Evolutionary conservation across 2,888 invertebrate genomes (phyloP).

Genomic region (Mythimna pallens): DNA sequence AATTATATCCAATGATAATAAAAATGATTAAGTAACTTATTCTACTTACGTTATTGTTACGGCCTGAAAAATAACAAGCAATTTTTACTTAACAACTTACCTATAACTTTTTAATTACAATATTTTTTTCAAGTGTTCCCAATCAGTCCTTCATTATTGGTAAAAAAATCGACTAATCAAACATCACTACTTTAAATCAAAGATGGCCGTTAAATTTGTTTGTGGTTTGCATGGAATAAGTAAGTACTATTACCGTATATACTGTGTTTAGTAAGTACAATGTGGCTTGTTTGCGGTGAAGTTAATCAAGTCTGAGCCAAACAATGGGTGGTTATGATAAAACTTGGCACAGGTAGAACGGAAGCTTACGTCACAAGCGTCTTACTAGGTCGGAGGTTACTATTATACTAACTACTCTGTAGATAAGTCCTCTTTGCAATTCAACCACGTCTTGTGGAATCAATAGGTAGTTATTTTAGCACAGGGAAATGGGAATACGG

Average conservation of each 20-base stretch:
- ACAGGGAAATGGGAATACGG: constrained; percentile 19
- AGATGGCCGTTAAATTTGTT: constrained; percentile 28
- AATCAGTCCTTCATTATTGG: not conserved
- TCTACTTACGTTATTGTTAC: not conserved
- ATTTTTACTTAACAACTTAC: not conserved
- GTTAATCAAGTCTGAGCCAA: constrained; percentile 20
- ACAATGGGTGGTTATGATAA: constrained; percentile 45
- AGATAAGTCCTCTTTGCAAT: constrained; percentile 41
- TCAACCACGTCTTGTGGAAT: constrained; percentile 28
- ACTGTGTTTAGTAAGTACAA: not conserved
- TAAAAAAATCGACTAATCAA: constrained; percentile 30
- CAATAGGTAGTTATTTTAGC: constrained; percentile 42
- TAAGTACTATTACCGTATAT: not conserved
- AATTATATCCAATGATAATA: constrained; percentile 37
- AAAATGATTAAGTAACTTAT: not conserved
- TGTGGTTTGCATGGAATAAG: constrained; percentile 6
- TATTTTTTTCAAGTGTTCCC: not conserved
- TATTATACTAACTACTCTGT: constrained; percentile 8
- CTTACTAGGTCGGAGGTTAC: constrained; percentile 31
- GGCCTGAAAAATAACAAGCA: not conserved
- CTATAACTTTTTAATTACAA: not conserved
- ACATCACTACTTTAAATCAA: constrained; percentile 15
- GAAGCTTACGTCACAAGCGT: constrained; percentile 33
- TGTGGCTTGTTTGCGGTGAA: constrained; percentile 27
- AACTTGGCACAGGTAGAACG: constrained; percentile 54